Conservation (phyloP, 2,888 invertebrate genomes). For the Hermaeophaga mercurialis region DNA sequence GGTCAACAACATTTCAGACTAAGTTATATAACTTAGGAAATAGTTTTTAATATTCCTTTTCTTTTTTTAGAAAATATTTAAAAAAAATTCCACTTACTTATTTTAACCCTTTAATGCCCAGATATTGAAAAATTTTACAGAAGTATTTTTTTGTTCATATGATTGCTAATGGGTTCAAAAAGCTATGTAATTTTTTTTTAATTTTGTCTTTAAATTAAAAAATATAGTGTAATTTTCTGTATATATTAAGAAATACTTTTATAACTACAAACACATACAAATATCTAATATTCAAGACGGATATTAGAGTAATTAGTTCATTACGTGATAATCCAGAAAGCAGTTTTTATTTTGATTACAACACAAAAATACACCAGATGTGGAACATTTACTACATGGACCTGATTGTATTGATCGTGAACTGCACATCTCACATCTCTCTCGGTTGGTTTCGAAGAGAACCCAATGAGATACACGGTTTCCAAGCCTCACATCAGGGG, state of each 20-base stretch:
- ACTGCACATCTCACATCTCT: conserved; percentile 31
- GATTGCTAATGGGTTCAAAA: conserved; percentile 8
- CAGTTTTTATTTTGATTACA: conserved; percentile 20
- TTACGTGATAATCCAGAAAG: conserved; percentile 15
- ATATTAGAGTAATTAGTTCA: conserved; percentile 1
- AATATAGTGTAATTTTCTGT: no score
- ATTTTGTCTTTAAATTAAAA: conserved; percentile 4
- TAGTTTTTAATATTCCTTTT: no score
- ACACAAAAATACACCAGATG: conserved; percentile 20
- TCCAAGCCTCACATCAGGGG: conserved; percentile 19
- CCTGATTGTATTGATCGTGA: conserved; percentile 18
- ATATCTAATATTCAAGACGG: background rate
- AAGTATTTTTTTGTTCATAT: background rate
- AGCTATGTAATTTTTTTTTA: conserved; percentile 14
- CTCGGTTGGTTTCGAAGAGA: conserved; percentile 18
- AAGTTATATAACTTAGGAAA: no score
- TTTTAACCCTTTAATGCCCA: background rate
- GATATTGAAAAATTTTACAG: background rate
- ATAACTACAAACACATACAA: background rate
- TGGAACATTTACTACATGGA: conserved; percentile 18
- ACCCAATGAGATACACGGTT: conserved; percentile 25
- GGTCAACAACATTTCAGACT: no score
- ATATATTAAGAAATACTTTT: background rate
- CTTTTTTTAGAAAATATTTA: no score
- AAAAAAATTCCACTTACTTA: no score